A percentile compares a stretch with the other conserved stretches of the same genome.
These are phyloP conservation scores for Limosa lapponica DNA, from an alignment of 2,797 vertebrate species.

Conservation along the genomic window DNA sequence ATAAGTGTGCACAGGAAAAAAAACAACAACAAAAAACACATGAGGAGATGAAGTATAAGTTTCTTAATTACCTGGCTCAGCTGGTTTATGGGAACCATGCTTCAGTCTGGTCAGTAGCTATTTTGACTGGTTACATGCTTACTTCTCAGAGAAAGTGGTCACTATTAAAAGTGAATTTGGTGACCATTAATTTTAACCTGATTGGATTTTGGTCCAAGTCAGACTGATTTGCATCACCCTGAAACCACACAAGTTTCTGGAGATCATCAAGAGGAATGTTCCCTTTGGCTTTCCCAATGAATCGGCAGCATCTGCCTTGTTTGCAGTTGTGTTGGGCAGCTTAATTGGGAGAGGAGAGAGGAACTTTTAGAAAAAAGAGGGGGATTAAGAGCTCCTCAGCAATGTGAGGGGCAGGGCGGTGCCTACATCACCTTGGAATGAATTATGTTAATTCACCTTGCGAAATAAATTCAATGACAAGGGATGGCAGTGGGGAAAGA, in stretches of 20 bases:
- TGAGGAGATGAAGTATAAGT: neutral
- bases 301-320: fast-evolving
- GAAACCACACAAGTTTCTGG: neutral
- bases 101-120: neutral
- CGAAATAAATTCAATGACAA: neutral
- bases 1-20: neutral
- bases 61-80: neutral
- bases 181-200: neutral
- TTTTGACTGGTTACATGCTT: fast-evolving
- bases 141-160: neutral
- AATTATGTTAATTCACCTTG: neutral
- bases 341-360: neutral
- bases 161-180: neutral
- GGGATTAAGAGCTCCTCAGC: neutral
- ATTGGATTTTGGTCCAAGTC: neutral
- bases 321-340: fast-evolving
- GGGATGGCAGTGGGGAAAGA: neutral
- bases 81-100: neutral
- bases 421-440: neutral
- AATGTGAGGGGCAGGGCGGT: neutral
- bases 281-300: neutral
- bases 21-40: neutral
- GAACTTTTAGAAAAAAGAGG: neutral
- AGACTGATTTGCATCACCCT: neutral
- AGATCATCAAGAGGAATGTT: fast-evolving